Conservation (phyloP, 2,113 vertebrate genomes). For the Conger conger region DNA sequence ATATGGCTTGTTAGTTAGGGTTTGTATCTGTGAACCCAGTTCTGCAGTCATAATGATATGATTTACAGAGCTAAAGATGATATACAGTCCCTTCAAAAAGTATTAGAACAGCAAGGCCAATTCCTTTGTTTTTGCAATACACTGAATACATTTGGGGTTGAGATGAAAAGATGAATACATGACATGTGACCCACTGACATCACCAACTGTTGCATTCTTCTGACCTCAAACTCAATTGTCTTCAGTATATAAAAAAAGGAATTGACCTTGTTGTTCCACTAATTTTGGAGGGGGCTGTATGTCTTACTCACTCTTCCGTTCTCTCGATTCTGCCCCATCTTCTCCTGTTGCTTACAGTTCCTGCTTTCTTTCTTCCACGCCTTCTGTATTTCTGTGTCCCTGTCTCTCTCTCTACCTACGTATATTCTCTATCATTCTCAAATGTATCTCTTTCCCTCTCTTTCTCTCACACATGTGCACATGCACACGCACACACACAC, state of each 20-base stretch:
- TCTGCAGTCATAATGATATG: neutral
- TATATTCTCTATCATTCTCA: neutral
- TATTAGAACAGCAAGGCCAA: too few relatives aligned
- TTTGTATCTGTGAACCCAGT: neutral
- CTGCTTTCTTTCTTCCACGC: neutral
- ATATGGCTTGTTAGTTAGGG: neutral
- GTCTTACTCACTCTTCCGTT: neutral
- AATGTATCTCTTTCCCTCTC: neutral
- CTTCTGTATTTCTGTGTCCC: neutral
- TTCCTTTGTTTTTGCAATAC: too few relatives aligned
- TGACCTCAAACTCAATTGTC: too few relatives aligned
- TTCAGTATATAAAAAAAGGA: too few relatives aligned
- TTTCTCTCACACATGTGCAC: neutral
- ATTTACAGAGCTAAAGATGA: neutral
- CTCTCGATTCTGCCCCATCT: neutral
- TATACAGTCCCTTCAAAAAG: too few relatives aligned
- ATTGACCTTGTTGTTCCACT: too few relatives aligned
- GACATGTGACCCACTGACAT: too few relatives aligned
- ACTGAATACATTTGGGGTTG: too few relatives aligned
- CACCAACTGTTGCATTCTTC: too few relatives aligned
- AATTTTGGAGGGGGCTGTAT: too few relatives aligned
- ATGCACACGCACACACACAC: neutral
- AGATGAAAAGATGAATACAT: too few relatives aligned
- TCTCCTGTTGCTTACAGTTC: neutral
- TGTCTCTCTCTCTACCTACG: neutral